These are phyloP conservation scores for Sphaeramia orbicularis DNA, from an alignment of 2,797 vertebrate genomes.

Conservation along the genomic window DNA sequence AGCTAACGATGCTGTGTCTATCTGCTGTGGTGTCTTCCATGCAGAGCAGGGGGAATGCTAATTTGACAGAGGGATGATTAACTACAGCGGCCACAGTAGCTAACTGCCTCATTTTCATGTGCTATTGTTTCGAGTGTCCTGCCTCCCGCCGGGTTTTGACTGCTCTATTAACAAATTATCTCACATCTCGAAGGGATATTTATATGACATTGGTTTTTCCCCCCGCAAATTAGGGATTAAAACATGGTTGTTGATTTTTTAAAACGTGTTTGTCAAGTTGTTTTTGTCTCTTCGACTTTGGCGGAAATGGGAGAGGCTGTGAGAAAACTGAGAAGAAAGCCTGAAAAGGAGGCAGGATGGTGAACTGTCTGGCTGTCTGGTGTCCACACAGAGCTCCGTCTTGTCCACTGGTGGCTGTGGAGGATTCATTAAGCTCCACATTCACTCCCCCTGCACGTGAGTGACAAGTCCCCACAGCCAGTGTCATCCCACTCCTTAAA, in stretches of 20 bases:
- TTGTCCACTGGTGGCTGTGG: slow-evolving; percentile 87
- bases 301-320: slow-evolving; percentile 27
- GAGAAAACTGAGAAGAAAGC: slow-evolving; percentile 42
- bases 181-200: slow-evolving; percentile 34
- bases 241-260: background rate
- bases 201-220: slow-evolving; percentile 23
- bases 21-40: slow-evolving; percentile 54
- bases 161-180: slow-evolving; percentile 65
- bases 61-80: slow-evolving; percentile 82
- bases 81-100: slow-evolving; percentile 71
- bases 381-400: slow-evolving; percentile 79
- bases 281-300: slow-evolving; percentile 1
- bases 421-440: slow-evolving; percentile 80
- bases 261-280: background rate
- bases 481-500: slow-evolving; percentile 78
- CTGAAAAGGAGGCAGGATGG: slow-evolving; percentile 72
- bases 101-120: slow-evolving; percentile 66
- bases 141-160: slow-evolving; percentile 66
- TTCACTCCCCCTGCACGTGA: slow-evolving; percentile 81
- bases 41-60: slow-evolving; percentile 63
- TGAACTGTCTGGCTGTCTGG: slow-evolving; percentile 75
- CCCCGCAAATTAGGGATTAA: too few species aligned
- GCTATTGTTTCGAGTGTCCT: slow-evolving; percentile 68
- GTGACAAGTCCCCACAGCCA: slow-evolving; percentile 86
- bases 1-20: slow-evolving; percentile 62